Evolutionary conservation across 2,888 invertebrate genomes (phyloP), one percentile per base, ranked within the genome.

Genomic region (Criorhina ranunculi): DNA sequence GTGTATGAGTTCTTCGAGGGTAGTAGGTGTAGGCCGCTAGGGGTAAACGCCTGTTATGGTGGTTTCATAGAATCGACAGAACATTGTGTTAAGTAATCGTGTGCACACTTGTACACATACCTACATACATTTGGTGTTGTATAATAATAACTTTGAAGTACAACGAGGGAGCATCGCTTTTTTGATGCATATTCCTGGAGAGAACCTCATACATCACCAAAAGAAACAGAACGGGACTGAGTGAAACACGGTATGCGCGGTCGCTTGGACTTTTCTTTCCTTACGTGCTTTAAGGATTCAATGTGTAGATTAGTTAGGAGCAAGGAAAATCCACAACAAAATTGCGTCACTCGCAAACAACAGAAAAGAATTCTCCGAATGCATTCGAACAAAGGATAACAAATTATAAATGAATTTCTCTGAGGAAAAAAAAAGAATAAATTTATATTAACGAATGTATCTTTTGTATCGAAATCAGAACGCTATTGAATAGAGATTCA

Each of bases 81-180:
- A 76, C 17, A 66, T 12, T 60, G 51, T 66, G 57, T 75, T 57
- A 57, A 35, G 46, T 42, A 66, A 66, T 72, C 60, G 60, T 51
- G 49, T 53, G 42, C 44, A 46, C 37, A 53, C 42, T 42, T 29
- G 9, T 15, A 1, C 29, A 12, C 5, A 33, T 11, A 31, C 15
- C 12, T 24, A 17, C 12, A 17, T 40, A 60, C 40, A 60, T 72
- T 31, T 24, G 31, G 42, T 42, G 51, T 72, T 31, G 42, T 42
- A 62, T 60, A 51, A 53, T 51, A 49, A 35, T 46, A 44, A 40
- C 37, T 51, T 11, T 62, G 24, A 42, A 2, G 12, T 15, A 29
- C 35, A 49, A 29, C n/a, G 29, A n/a, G 33, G 24, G 17, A 11
- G 9, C 29, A 59, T 72, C 42, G 33, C 37, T 53, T 12, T 24